phyloP scores from a whole-genome alignment of 2,888 invertebrate genomes.

The Coelogynopora nodosa region DNA sequence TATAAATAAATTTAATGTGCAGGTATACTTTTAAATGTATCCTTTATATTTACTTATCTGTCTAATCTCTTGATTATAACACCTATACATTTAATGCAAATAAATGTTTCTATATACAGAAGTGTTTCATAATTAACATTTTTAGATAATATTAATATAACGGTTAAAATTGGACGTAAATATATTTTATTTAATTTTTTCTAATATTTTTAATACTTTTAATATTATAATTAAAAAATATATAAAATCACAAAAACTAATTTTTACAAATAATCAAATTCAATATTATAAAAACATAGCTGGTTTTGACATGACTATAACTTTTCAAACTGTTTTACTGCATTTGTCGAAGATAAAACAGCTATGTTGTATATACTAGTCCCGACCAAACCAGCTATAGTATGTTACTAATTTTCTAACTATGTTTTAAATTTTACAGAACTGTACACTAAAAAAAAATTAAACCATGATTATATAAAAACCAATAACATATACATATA shows the following conservation, averaged over 20 bases:
- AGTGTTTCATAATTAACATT: not conserved
- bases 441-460: no score
- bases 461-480: no score
- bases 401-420: no score
- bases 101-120: not conserved
- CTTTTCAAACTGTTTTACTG: not conserved
- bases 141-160: not conserved
- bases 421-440: no score
- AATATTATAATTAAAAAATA: not conserved
- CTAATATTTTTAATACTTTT: not conserved
- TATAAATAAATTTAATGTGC: no score
- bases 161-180: not conserved
- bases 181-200: not conserved
- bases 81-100: not conserved
- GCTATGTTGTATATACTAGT: not conserved
- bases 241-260: not conserved
- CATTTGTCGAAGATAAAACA: not conserved
- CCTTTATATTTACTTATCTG: not conserved
- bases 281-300: not conserved
- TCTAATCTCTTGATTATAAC: not conserved
- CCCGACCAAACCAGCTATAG: not conserved
- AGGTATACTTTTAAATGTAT: no score
- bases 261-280: not conserved
- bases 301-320: not conserved
- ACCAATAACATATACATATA: no score